phyloP scores from a whole-genome alignment of 2,888 invertebrate genomes.

The Creontiades dilutus region DNA sequence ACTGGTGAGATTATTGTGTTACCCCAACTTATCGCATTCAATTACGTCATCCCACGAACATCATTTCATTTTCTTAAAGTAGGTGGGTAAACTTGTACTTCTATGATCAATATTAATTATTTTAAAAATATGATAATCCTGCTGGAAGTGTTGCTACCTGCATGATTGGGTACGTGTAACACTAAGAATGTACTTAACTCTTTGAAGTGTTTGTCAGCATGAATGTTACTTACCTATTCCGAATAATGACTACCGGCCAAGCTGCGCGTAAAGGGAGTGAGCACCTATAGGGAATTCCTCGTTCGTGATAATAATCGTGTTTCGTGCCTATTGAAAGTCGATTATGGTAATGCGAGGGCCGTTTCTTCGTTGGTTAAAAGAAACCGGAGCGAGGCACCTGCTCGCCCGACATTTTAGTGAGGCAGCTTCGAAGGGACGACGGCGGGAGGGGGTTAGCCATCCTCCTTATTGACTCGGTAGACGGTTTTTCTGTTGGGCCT shows the following conservation, averaged over 20 bases:
- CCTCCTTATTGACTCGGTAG: constrained; percentile 45
- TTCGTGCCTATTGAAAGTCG: constrained; percentile 58
- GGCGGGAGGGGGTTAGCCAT: not conserved
- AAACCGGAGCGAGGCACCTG: constrained; percentile 40
- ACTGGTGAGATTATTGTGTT: too few species aligned
- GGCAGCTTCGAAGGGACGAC: not conserved
- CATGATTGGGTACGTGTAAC: too few species aligned
- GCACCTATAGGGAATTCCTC: not conserved
- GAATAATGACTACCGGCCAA: not conserved
- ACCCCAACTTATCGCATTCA: too few species aligned
- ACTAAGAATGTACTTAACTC: too few species aligned
- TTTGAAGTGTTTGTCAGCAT: too few species aligned
- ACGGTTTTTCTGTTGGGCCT: constrained; percentile 37
- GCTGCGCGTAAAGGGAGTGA: not conserved
- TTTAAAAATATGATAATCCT: too few species aligned
- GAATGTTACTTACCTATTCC: too few species aligned
- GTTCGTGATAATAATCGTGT: constrained; percentile 48
- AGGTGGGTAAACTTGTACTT: too few species aligned
- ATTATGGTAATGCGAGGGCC: constrained; percentile 61
- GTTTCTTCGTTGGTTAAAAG: not conserved
- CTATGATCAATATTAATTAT: too few species aligned
- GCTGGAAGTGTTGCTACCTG: too few species aligned
- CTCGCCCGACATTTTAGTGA: constrained; percentile 55
- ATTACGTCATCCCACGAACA: too few species aligned
- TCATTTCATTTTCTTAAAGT: too few species aligned